Base-by-base conservation (phyloP, 2,888 invertebrate genomes). In the Epinotia ramella region DNA sequence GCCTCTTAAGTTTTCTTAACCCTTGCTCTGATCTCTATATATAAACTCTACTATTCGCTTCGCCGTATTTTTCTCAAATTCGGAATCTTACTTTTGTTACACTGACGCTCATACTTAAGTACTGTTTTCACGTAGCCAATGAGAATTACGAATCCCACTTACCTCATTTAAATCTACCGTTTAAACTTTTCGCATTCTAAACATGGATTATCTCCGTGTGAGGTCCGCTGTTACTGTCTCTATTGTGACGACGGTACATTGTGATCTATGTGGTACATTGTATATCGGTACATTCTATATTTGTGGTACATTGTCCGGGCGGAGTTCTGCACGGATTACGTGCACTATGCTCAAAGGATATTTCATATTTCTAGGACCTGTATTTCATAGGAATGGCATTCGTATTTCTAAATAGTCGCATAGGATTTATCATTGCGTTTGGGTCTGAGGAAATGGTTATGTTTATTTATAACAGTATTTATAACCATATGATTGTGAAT, bases 301-400 rank as follows among this genome's bases (percentile, higher is more conserved):
- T 56, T 56, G 68, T 13, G 57, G 59, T n/a, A 46, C 69, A 69
- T 69, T 69, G 69, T 69, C 40, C 72, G 57, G 72, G 72, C 72
- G 72, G 72, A 18, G 72, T n/a, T 18, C 46, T n/a, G 72, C 72
- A 73, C 65, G 72, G 57, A 65, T 59, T 65, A 44, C 64, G 72
- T 73, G 72, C 28, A n/a, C 56, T 64, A 64, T 64, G 64, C 20
- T 57, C n/a, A 65, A 64, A 28, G 20, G 33, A 67, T 40, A 67
- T 67, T 60, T 69, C 69, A 69, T 46, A 69, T 69, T 69, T 69
- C 59, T 69, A 69, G 59, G 69, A 69, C 69, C 20, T 46, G 72
- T 64, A 64, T 64, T 40, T 64, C 53, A 71, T 53, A 49, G 24
- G 28, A 64, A 60, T 59, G 66, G 12, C 66, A 53, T 73, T 66